These are phyloP conservation scores for Pandemis heparana DNA, from an alignment of 2,888 invertebrate genomes.

Conservation along the genomic window DNA sequence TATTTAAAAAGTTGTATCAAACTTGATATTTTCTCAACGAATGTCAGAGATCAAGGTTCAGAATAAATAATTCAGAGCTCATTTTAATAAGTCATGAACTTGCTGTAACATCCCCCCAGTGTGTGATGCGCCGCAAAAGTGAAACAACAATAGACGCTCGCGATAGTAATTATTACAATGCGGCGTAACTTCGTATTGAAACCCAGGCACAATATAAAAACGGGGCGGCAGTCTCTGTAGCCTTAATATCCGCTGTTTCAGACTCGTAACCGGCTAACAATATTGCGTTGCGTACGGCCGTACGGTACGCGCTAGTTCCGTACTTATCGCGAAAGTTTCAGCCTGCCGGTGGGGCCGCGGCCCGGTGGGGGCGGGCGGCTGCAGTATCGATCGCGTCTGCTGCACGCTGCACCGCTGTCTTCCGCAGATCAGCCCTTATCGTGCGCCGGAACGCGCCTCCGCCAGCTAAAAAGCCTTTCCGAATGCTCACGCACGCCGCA, in stretches of 20 bases:
- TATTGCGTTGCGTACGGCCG: constrained; percentile 85
- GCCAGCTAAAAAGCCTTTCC: constrained; percentile 73
- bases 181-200: constrained; percentile 71
- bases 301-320: constrained; percentile 84
- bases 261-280: constrained; percentile 84
- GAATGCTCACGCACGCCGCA: constrained; percentile 65
- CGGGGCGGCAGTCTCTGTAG: constrained; percentile 73
- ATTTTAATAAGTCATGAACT: constrained; percentile 13
- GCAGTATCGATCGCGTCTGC: constrained; percentile 84
- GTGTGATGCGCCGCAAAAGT: constrained; percentile 24
- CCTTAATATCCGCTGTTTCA: constrained; percentile 84
- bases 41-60: neutral
- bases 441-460: constrained; percentile 73
- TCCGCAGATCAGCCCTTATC: constrained; percentile 84
- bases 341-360: constrained; percentile 59
- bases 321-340: constrained; percentile 85
- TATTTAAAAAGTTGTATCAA: neutral
- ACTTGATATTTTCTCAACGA: constrained; percentile 2
- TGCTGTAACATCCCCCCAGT: constrained; percentile 9
- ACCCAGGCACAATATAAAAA: constrained; percentile 78
- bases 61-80: neutral
- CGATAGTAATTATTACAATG: constrained; percentile 73
- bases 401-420: constrained; percentile 82
- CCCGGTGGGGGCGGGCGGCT: constrained; percentile 55
- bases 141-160: constrained; percentile 34